Percentiles rank a stretch among this genome's conserved stretches.
phyloP scores from a whole-genome alignment of 2,113 vertebrate species.

The Odocoileus virginianus region DNA sequence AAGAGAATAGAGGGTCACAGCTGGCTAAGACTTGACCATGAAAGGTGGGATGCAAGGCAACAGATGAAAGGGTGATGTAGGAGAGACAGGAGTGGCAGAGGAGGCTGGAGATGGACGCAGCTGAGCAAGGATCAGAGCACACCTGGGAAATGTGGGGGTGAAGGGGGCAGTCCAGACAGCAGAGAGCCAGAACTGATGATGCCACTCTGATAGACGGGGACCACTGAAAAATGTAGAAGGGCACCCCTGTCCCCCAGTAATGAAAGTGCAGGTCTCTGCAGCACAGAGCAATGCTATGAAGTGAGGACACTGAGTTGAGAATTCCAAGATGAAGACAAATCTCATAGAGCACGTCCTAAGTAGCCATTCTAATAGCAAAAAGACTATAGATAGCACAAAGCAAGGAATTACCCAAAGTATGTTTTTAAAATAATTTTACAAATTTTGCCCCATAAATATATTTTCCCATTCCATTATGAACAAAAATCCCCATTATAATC shows the following conservation, averaged over 20 bases:
- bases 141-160: neutral
- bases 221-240: neutral
- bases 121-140: neutral
- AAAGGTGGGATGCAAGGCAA: neutral
- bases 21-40: neutral
- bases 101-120: neutral
- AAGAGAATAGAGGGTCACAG: neutral
- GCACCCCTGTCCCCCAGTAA: neutral
- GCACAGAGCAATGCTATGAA: neutral
- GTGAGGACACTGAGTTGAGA: neutral
- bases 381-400: neutral
- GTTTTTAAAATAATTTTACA: neutral
- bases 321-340: neutral
- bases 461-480: neutral
- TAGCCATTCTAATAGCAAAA: neutral
- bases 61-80: neutral
- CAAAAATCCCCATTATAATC: neutral
- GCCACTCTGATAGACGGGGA: too few species aligned
- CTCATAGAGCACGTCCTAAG: neutral
- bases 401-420: neutral
- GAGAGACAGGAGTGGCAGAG: neutral
- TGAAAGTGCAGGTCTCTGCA: neutral
- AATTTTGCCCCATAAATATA: neutral
- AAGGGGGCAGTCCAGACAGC: too few species aligned
- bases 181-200: neutral